A percentile compares a stretch with the other conserved stretches of the same genome.
Conservation (phyloP, 2,797 vertebrate genomes). For the Crypturellus tataupa region DNA sequence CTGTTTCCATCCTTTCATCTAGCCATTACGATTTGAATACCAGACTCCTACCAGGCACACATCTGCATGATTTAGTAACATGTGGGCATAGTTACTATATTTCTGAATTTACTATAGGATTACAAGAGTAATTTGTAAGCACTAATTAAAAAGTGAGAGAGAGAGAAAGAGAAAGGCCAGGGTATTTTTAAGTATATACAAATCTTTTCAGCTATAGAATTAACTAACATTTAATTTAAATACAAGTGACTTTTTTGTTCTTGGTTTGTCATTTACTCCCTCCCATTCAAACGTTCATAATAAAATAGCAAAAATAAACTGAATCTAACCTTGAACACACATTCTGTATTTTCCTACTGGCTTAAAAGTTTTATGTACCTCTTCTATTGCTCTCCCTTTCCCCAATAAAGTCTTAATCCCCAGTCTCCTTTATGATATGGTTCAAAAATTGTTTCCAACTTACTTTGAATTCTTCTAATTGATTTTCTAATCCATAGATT, state of each 20-base stretch:
- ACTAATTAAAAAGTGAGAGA: background rate
- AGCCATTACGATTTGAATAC: background rate
- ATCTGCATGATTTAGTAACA: background rate
- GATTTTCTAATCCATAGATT: constrained; percentile 47
- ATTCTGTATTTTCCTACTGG: background rate
- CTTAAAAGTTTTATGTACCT: background rate
- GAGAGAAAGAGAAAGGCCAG: background rate
- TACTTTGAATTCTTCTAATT: constrained; percentile 47
- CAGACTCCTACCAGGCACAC: background rate
- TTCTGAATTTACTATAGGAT: background rate
- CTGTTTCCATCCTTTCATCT: background rate
- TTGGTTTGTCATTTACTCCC: background rate
- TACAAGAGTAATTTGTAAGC: background rate
- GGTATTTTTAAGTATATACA: background rate
- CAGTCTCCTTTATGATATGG: background rate
- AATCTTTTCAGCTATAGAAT: background rate
- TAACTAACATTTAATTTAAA: constrained; percentile 3
- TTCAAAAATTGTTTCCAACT: constrained; percentile 47
- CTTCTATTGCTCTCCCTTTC: constrained; percentile 12
- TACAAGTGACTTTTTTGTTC: background rate
- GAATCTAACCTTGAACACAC: background rate
- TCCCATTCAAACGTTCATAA: background rate
- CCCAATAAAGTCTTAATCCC: constrained; percentile 16
- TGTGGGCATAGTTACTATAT: background rate
- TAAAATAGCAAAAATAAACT: constrained; percentile 3